Conservation (phyloP, 1,140 invertebrate genomes). For the Heliconius himera region DNA sequence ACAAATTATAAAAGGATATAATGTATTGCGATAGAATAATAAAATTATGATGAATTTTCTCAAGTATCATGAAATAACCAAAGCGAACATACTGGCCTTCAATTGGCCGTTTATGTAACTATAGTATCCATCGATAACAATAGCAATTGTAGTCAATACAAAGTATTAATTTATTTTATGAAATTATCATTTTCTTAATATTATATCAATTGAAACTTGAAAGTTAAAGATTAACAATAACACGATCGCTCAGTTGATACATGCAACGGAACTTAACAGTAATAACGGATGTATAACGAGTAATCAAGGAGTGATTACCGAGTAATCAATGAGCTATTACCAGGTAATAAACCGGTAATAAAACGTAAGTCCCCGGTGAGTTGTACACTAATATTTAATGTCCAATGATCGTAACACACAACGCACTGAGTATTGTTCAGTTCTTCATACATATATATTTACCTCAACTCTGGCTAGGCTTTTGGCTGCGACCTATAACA, state of each 20-base stretch:
- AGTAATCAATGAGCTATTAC: background rate
- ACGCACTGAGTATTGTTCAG: slow-evolving; percentile 69
- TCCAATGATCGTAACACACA: slow-evolving; percentile 45
- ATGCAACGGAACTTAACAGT: background rate
- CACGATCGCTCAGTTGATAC: background rate
- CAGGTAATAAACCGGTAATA: background rate
- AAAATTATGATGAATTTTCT: background rate
- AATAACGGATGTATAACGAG: background rate
- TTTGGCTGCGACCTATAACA: slow-evolving; percentile 44
- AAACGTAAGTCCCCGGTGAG: background rate
- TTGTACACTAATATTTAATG: background rate
- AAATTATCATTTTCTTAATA: background rate
- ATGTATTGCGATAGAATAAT: too few relatives aligned
- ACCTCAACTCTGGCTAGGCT: slow-evolving; percentile 53
- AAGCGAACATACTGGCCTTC: background rate
- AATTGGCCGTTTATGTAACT: background rate
- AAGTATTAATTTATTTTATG: background rate
- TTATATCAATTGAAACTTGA: slow-evolving; percentile 3
- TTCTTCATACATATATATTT: slow-evolving; percentile 38
- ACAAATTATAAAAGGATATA: background rate
- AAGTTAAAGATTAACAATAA: slow-evolving; percentile 15
- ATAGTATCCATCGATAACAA: slow-evolving; percentile 3
- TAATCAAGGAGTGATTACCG: background rate
- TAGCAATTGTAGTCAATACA: background rate
- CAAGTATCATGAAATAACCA: background rate